These are phyloP conservation scores for Alligator mississippiensis DNA, from an alignment of 2,113 vertebrate genomes.

Conservation along the genomic window DNA sequence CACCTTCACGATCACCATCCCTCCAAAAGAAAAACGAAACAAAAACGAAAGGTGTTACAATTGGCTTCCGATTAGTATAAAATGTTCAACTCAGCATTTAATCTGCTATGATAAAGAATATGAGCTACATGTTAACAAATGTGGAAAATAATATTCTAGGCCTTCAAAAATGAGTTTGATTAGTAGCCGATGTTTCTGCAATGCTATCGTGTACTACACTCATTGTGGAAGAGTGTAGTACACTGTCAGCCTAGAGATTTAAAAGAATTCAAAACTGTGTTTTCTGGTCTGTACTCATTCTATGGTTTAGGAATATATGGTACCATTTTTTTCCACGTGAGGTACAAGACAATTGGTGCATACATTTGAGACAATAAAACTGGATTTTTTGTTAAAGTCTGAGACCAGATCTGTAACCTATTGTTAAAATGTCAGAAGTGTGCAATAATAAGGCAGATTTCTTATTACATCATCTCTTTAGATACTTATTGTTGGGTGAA, in stretches of 20 bases:
- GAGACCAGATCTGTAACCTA: constrained; percentile 39
- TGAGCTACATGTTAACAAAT: constrained; percentile 42
- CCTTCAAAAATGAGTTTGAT: constrained; percentile 29
- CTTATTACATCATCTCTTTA: constrained; percentile 67
- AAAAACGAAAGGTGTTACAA: constrained; percentile 42
- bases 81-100: constrained; percentile 42
- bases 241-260: constrained; percentile 1
- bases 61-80: constrained; percentile 57
- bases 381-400: constrained; percentile 51
- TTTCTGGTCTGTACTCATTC: not conserved
- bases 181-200: constrained; percentile 41
- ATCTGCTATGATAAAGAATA: constrained; percentile 45
- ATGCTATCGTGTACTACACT: constrained; percentile 20
- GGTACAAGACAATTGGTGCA: constrained; percentile 51
- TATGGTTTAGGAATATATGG: not conserved
- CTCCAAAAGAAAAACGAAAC: constrained; percentile 16
- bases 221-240: not conserved
- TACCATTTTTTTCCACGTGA: constrained; percentile 42
- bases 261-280: not conserved
- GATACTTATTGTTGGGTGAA: constrained; percentile 71
- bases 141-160: constrained; percentile 46
- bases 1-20: constrained; percentile 43
- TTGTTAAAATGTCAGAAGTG: constrained; percentile 65
- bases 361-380: constrained; percentile 62
- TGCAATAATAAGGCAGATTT: constrained; percentile 72